Evolutionary conservation across 2,797 vertebrate species (phyloP).

Genomic region (Tapera naevia): DNA sequence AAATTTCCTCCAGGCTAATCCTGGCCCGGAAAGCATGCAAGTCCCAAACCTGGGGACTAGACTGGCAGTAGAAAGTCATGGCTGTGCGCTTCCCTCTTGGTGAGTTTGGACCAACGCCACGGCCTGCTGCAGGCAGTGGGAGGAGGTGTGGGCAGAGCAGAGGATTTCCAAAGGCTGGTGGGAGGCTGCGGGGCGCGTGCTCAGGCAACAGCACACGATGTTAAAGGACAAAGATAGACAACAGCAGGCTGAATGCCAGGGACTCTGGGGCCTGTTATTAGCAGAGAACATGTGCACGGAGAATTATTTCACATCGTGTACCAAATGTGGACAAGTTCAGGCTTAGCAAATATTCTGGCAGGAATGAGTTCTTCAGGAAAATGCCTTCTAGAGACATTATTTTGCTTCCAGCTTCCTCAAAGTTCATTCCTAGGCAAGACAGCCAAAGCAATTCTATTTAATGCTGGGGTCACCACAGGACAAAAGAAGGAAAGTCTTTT

Average conservation of each 20-base stretch:
- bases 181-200: background rate
- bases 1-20: background rate
- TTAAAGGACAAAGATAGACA: slow-evolving; percentile 48
- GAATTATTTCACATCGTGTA: slow-evolving; percentile 57
- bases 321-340: slow-evolving; percentile 68
- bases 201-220: background rate
- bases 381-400: slow-evolving; percentile 65
- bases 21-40: background rate
- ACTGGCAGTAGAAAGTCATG: background rate
- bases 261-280: slow-evolving; percentile 10
- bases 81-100: background rate
- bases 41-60: background rate
- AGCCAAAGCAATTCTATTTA: slow-evolving; percentile 55
- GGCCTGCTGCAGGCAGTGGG: background rate
- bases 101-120: rapidly evolving
- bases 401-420: slow-evolving; percentile 59
- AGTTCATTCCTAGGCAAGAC: slow-evolving; percentile 44
- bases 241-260: slow-evolving; percentile 9
- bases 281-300: background rate
- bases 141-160: background rate
- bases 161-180: background rate
- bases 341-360: slow-evolving; percentile 52
- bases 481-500: slow-evolving; percentile 66
- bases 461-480: slow-evolving; percentile 45
- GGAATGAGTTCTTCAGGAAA: slow-evolving; percentile 52